These are phyloP conservation scores for Pasiphila rectangulata DNA, from an alignment of 2,888 invertebrate genomes.

Conservation along the genomic window DNA sequence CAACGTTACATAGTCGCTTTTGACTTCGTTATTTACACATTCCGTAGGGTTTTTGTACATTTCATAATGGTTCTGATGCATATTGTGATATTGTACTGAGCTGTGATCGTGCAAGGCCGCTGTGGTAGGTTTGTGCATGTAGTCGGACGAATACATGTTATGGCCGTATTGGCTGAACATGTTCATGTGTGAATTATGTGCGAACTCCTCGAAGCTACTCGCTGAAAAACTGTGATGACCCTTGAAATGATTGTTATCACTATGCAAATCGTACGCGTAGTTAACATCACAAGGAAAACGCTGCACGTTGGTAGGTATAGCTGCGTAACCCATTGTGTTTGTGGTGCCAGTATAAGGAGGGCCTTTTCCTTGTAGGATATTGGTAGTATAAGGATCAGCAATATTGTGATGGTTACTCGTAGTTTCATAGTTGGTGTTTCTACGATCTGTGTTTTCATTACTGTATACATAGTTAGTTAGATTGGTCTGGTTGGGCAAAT, in stretches of 20 bases:
- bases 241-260: slow-evolving; percentile 61
- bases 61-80: slow-evolving; percentile 63
- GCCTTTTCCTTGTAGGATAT: slow-evolving; percentile 68
- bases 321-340: slow-evolving; percentile 57
- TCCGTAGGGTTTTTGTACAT: slow-evolving; percentile 66
- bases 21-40: slow-evolving; percentile 70
- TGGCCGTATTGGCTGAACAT: slow-evolving; percentile 78
- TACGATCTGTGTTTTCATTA: slow-evolving; percentile 73
- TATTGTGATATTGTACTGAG: slow-evolving; percentile 58
- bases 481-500: slow-evolving; percentile 38
- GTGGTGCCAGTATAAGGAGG: slow-evolving; percentile 54
- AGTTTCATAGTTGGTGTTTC: slow-evolving; percentile 62
- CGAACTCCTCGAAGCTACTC: slow-evolving; percentile 77
- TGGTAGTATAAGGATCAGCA: slow-evolving; percentile 69
- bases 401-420: slow-evolving; percentile 65
- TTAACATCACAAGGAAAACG: slow-evolving; percentile 73
- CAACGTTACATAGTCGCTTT: slow-evolving; percentile 83
- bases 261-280: slow-evolving; percentile 64
- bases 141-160: slow-evolving; percentile 71
- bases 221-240: slow-evolving; percentile 74
- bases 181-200: slow-evolving; percentile 74
- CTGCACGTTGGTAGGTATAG: slow-evolving; percentile 62
- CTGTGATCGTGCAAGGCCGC: slow-evolving; percentile 56
- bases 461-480: slow-evolving; percentile 55
- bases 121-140: slow-evolving; percentile 62